Base-by-base conservation (phyloP, 2,797 vertebrate species). In the Glyptemys insculpta region DNA sequence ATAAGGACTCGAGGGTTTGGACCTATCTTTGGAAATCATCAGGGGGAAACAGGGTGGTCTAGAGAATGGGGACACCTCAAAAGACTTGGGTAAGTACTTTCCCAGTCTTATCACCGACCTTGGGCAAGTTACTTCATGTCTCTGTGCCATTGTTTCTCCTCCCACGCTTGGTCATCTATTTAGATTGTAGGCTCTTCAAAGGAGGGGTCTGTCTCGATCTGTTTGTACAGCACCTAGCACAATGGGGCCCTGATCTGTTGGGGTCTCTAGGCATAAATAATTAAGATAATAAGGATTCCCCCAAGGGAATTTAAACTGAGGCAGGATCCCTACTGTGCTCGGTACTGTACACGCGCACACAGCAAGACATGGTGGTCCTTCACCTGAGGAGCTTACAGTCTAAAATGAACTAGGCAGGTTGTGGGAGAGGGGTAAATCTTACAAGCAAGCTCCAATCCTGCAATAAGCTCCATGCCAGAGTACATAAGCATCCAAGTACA, bases 401-500 rank as follows among this genome's bases (percentile, higher is more conserved):
- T 8, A 8, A n/a, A 49, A 47, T 29, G 7, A 76, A 0, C 11
- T 53, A 31, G 27, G 57, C 29, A 34, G 79, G 34, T 68, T 2
- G 34, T 0, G 11, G 91, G 59, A 12, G n/a, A 74, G 53, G 31
- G 47, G 5, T 2, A 11, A 83, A 94, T 52, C 59, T 12, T 74
- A 78, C 0, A 78, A 49, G 44, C 27, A 78, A 0, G 68, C 59
- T 37, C 78, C 21, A 65, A 5, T 15, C 47, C 92, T 37, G 8
- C 62, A 50, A 81, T 29, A 47, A 92, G 31, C 19, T 68, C 23
- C 41, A 78, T 65, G 65, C 56, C 41, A 34, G 76, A 82, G 41
- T 29, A 12, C 52, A 88, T 81, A 53, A 3, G 4, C 3, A 0
- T 6, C 81, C 81, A 65, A 49, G 4, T 83, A 11, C 0, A 0